Evolutionary conservation across 1,140 invertebrate genomes (phyloP), one percentile per base, ranked within the genome.

Genomic region (Magallana angulata): DNA sequence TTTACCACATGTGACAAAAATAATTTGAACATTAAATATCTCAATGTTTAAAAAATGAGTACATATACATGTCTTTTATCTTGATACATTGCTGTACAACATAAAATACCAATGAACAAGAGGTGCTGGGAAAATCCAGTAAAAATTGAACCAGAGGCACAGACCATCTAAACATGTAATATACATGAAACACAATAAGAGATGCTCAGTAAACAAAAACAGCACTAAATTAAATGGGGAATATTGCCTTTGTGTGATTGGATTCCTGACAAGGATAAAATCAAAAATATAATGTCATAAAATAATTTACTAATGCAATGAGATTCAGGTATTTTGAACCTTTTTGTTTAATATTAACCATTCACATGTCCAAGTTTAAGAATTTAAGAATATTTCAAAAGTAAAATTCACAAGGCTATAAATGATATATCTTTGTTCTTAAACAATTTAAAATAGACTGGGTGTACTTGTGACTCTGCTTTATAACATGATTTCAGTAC

Each of bases 11-110:
- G 68, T 76, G 68, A 76, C 68, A 76, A 76, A 76, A 76, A 76
- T 76, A 76, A 76, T 76, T 30, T 76, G 68, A 76, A 76, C 68
- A 76, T 76, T 76, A 76, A 76, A 76, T 76, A 76, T 76, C 14
- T 76, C 68, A 76, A 76, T 76, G 68, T 76, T 76, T 30, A 48
- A 48, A 76, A 76, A 76, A 30, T 30, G 36, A 76, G 12, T 76
- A 76, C 11, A 30, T 30, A 11, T 76, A 30, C 24, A 24, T 76
- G 18, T 76, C 3, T 48, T 48, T 76, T 76, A 36, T 30, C 24
- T 30, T 76, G 68, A 76, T 30, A 76, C 24, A 76, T 76, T 30
- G 68, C 68, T 30, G 24, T 76, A 76, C 68, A 76, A 76, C 68
- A 76, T 24, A 8, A 76, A 76, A 76, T 76, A 76, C 68, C 24